phyloP scores from a whole-genome alignment of 2,888 invertebrate species.

The Ferrisia virgata region DNA sequence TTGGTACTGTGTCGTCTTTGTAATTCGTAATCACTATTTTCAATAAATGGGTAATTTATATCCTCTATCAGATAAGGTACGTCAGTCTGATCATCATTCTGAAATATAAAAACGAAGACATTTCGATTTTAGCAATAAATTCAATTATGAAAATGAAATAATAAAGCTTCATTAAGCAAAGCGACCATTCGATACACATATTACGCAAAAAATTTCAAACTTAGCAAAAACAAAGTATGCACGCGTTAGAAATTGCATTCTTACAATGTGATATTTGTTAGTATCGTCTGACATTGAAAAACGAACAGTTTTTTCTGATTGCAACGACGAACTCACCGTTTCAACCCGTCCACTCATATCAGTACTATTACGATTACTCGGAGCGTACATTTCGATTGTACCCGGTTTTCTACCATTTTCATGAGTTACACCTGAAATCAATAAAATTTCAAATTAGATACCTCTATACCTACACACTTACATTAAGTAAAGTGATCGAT shows the following conservation, averaged over 20 bases:
- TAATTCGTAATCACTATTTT: neutral
- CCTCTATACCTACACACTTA: too few relatives aligned
- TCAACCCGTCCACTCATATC: conserved; percentile 8
- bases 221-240: neutral
- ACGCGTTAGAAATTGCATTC: neutral
- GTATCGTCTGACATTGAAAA: conserved; percentile 6
- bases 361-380: conserved; percentile 16
- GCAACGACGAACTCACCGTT: conserved; percentile 35
- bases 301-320: conserved; percentile 33
- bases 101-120: too few relatives aligned
- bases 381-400: conserved; percentile 31
- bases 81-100: conserved; percentile 18
- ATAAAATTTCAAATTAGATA: neutral
- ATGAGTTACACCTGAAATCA: neutral
- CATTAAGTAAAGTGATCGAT: neutral
- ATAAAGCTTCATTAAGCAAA: too few relatives aligned
- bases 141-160: too few relatives aligned
- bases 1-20: neutral
- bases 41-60: conserved; percentile 31
- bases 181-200: too few relatives aligned
- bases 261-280: conserved; percentile 32
- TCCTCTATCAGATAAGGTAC: conserved; percentile 32
- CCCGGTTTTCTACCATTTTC: neutral
- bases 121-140: too few relatives aligned
- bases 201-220: neutral